Conservation (phyloP, 2,797 vertebrate species). For the Pantherophis alleghaniensis region DNA sequence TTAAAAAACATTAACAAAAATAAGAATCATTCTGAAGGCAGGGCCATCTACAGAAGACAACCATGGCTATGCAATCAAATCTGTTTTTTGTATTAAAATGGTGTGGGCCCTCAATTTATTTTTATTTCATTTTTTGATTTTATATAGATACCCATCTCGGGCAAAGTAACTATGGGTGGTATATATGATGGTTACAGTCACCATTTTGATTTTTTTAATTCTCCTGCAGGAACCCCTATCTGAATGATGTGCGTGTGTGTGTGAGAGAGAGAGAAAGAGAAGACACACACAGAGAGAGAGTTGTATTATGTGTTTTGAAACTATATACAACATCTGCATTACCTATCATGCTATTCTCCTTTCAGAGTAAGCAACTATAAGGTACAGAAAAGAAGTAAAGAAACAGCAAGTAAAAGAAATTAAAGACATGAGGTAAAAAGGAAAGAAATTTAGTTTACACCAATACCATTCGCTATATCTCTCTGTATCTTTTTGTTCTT, state of each 20-base stretch:
- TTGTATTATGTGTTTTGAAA: not conserved
- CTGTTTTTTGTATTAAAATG: not conserved
- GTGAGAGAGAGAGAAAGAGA: not conserved
- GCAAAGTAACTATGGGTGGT: not conserved
- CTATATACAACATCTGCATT: not conserved
- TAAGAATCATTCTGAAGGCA: not conserved
- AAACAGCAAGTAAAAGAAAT: not conserved
- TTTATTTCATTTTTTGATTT: not conserved
- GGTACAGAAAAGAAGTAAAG: not conserved
- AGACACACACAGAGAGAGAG: too few species aligned
- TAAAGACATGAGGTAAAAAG: not conserved
- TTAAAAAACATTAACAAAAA: not conserved
- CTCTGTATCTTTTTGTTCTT: not conserved
- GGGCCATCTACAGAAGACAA: not conserved
- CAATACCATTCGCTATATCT: not conserved
- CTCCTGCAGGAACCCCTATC: not conserved
- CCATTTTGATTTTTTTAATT: not conserved
- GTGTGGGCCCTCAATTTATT: not conserved
- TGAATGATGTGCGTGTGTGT: not conserved
- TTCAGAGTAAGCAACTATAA: not conserved
- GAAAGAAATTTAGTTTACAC: not conserved
- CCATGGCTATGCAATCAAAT: not conserved
- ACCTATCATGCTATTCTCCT: not conserved
- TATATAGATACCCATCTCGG: not conserved
- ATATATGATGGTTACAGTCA: not conserved